Conservation (phyloP, 2,113 vertebrate species). For the Dunckerocampus dactyliophorus region DNA sequence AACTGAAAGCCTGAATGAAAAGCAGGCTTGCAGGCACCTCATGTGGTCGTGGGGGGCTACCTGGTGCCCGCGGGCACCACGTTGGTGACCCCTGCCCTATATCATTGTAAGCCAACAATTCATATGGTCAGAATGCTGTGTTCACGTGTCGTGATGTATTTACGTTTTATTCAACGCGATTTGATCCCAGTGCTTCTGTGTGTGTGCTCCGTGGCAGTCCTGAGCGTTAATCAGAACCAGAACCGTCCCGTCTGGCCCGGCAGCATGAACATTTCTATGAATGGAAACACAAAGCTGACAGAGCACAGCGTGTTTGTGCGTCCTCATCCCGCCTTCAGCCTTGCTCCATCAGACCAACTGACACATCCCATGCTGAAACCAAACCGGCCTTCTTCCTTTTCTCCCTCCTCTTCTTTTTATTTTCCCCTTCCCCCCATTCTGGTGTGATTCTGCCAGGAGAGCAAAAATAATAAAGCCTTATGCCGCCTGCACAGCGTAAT, state of each 20-base stretch:
- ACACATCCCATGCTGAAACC: slow-evolving; percentile 54
- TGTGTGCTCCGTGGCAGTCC: neutral
- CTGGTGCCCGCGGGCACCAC: too few relatives aligned
- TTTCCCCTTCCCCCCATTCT: slow-evolving; percentile 2
- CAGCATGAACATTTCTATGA: slow-evolving; percentile 54
- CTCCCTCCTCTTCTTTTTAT: neutral
- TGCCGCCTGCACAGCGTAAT: slow-evolving; percentile 49
- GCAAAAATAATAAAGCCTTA: slow-evolving; percentile 57
- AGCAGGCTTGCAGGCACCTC: too few relatives aligned
- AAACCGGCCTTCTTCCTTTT: slow-evolving; percentile 30
- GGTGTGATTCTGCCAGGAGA: slow-evolving; percentile 53
- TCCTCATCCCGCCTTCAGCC: slow-evolving; percentile 42
- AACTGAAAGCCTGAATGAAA: too few relatives aligned
- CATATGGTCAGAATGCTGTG: too few relatives aligned
- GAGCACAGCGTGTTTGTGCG: slow-evolving; percentile 1
- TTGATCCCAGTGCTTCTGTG: too few relatives aligned
- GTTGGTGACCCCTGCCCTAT: too few relatives aligned
- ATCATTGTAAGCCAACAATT: too few relatives aligned
- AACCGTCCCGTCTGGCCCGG: slow-evolving; percentile 41
- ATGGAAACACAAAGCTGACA: slow-evolving; percentile 39
- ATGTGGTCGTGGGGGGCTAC: too few relatives aligned
- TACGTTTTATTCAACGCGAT: too few relatives aligned
- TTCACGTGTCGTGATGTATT: too few relatives aligned
- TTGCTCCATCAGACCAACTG: slow-evolving; percentile 37
- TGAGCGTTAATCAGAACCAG: slow-evolving; percentile 44